Base-by-base conservation (phyloP, 2,888 invertebrate species). In the Morpho helenor region DNA sequence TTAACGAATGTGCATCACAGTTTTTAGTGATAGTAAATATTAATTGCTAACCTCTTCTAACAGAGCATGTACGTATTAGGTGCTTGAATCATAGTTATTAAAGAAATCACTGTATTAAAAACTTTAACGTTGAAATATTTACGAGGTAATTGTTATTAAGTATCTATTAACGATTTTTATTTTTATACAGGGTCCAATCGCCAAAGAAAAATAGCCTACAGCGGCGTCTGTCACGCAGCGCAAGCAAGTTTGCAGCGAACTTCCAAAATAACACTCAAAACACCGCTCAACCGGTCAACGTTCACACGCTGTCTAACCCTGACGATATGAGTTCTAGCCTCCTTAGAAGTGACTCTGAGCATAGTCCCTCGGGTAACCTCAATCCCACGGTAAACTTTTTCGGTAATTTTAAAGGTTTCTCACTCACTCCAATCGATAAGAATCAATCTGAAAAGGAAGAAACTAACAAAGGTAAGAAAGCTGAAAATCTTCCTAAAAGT, bases 331-430 rank as follows among this genome's bases (percentile, higher is more conserved):
- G 94, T 77, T 94, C 94, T 10, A 94, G 94, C 7, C 80, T 95
- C 0, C 82, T 95, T 0, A 90, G 92, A 57, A 89, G 90, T 9
- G 92, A 92, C 56, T 87, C 91, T 0, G 91, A 82, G 42, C 67
- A 82, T 16, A 89, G 87, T 22, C 91, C 91, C 0, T 77, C 91
- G 10, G 87, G 90, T 0, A 83, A 86, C 50, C 69, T 89, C 2
- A 89, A 88, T 67, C 87, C 91, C 49, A 77, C 91, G 42, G 83
- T 92, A 61, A 94, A 94, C 71, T 94, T 97, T 84, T 96, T 96
- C 78, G 97, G 97, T 0, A 95, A 96, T 72, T 96, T 96, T 85
- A 96, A 96, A 82, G 97, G 97, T 0, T 97, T 97, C 80, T 94
- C 95, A 0, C 91, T 97, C 49, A 92, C 93, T 0, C 95, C 95